Evolutionary conservation across 2,113 vertebrate species (phyloP).

Genomic region (Peromyscus leucopus): DNA sequence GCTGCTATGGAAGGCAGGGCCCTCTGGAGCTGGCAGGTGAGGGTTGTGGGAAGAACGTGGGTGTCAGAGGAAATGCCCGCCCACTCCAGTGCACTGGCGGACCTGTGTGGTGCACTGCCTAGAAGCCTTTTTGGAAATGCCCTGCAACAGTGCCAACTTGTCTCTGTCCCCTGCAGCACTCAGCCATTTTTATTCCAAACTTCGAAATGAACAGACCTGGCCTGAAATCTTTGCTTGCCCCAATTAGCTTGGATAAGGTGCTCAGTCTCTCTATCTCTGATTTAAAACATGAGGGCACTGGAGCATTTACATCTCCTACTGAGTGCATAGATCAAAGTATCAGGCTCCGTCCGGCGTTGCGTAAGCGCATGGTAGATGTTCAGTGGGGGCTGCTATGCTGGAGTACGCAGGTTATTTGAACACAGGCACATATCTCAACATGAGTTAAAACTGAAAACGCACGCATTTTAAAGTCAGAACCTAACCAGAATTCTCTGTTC

Average conservation of each 20-base stretch:
- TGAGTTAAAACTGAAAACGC: neutral
- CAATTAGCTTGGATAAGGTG: too few relatives aligned
- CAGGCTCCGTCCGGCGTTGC: accelerated
- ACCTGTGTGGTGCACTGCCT: accelerated
- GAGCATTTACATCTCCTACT: accelerated
- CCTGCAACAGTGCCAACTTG: neutral
- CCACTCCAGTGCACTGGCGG: too few relatives aligned
- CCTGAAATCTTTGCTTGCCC: neutral
- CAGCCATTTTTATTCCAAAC: neutral
- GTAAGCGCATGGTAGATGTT: accelerated
- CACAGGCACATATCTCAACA: neutral
- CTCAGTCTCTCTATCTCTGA: neutral
- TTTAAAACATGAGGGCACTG: neutral
- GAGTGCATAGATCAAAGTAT: neutral
- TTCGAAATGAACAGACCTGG: neutral
- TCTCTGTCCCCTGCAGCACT: neutral
- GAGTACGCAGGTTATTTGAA: neutral
- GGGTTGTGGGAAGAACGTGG: neutral
- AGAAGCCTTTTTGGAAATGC: neutral
- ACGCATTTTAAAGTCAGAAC: neutral
- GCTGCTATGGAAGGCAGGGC: neutral
- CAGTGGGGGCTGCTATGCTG: accelerated
- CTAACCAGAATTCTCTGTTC: neutral
- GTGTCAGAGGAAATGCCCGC: neutral
- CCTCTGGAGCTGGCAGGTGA: neutral